Conservation (phyloP, 2,113 vertebrate species). For the Protomyctophum bolini region DNA sequence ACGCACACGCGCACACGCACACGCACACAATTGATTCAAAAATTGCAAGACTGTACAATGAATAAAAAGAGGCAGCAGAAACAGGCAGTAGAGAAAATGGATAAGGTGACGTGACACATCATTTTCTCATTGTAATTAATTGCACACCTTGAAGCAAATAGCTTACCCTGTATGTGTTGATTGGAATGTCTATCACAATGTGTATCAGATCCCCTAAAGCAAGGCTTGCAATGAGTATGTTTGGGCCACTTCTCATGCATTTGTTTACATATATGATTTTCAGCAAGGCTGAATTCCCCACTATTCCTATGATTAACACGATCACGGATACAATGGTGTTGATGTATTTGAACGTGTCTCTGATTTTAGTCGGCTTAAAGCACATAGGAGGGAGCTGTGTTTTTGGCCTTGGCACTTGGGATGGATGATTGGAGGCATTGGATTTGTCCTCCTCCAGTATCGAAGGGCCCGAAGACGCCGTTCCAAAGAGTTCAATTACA, state of each 20-base stretch:
- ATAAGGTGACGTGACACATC: neutral
- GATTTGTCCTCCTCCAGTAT: constrained; percentile 39
- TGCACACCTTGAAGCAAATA: constrained; percentile 6
- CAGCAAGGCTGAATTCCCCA: constrained; percentile 87
- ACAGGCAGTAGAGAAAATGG: neutral
- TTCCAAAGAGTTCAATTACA: constrained; percentile 38
- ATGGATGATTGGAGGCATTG: constrained; percentile 55
- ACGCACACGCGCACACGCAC: neutral
- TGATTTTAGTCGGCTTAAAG: constrained; percentile 76
- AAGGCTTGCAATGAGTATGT: constrained; percentile 90
- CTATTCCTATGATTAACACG: constrained; percentile 88
- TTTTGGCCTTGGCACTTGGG: constrained; percentile 41
- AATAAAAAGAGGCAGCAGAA: constrained; percentile 27
- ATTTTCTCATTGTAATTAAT: constrained; percentile 27
- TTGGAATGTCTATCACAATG: constrained; percentile 89
- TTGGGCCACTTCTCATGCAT: constrained; percentile 90
- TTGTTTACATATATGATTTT: constrained; percentile 91
- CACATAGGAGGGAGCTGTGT: constrained; percentile 77
- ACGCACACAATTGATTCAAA: constrained; percentile 23
- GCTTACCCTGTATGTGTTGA: constrained; percentile 90
- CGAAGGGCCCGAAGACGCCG: constrained; percentile 37
- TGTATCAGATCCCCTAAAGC: constrained; percentile 90
- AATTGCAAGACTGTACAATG: constrained; percentile 21
- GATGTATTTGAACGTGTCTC: constrained; percentile 87
- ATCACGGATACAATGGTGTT: constrained; percentile 85